phyloP scores from a whole-genome alignment of 2,113 vertebrate genomes.

The Burhinus bistriatus region DNA sequence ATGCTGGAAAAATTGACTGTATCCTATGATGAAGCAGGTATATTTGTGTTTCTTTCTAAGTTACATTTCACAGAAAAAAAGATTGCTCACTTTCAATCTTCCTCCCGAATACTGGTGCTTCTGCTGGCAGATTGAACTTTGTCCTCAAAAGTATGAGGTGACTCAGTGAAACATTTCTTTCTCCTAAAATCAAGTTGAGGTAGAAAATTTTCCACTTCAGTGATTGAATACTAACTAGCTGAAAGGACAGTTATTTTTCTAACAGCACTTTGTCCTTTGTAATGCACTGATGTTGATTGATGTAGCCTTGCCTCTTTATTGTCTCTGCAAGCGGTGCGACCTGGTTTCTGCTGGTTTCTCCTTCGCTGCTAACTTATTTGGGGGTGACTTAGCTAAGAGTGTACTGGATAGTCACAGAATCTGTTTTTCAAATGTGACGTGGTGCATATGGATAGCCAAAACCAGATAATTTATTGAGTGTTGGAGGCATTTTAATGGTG shows the following conservation, averaged over 20 bases:
- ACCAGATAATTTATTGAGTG: not conserved
- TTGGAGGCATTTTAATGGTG: not conserved
- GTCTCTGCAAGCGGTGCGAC: not conserved
- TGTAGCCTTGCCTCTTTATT: not conserved
- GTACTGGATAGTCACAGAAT: not conserved
- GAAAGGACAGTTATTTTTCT: not conserved
- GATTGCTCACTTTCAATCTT: not conserved
- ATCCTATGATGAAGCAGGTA: constrained; percentile 96
- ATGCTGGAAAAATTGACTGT: constrained; percentile 91
- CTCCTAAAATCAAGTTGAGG: not conserved
- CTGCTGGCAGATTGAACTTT: not conserved
- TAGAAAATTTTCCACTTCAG: not conserved
- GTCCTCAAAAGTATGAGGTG: not conserved
- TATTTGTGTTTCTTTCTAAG: not conserved
- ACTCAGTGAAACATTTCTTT: not conserved
- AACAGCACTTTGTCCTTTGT: not conserved
- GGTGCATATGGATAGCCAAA: not conserved
- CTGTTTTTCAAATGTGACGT: not conserved
- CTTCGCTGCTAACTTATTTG: not conserved
- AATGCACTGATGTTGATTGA: not conserved
- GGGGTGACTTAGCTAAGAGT: not conserved
- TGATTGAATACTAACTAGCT: not conserved
- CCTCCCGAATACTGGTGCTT: not conserved
- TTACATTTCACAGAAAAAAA: not conserved
- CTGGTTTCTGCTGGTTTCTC: not conserved